Percentiles rank a stretch among this genome's conserved stretches.
phyloP scores from a whole-genome alignment of 2,797 vertebrate genomes.

The Acrossocheilus fasciatus region DNA sequence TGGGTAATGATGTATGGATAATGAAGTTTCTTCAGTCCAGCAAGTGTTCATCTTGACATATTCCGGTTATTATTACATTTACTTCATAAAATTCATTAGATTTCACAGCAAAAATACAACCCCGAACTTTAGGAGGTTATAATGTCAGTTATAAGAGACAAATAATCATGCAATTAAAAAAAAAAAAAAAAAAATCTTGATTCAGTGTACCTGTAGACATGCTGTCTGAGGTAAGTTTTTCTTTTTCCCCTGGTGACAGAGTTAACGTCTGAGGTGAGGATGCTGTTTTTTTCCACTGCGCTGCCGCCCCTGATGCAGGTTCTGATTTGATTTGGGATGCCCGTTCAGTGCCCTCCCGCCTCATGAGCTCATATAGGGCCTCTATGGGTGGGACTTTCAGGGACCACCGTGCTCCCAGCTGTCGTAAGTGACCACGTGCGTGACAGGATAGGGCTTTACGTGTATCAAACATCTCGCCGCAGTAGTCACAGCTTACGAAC shows the following conservation, averaged over 20 bases:
- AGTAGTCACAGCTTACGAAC: conserved; percentile 89
- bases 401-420: conserved; percentile 88
- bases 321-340: conserved; percentile 78
- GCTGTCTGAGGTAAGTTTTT: conserved; percentile 79
- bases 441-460: conserved; percentile 94
- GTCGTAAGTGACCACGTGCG: conserved; percentile 88
- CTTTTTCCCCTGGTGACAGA: conserved; percentile 81
- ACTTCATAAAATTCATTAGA: background rate
- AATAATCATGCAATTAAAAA: background rate
- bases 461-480: conserved; percentile 91
- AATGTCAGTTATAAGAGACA: background rate
- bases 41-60: background rate
- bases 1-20: background rate
- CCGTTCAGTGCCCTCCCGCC: conserved; percentile 76
- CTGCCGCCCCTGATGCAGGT: background rate
- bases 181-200: background rate
- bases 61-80: background rate
- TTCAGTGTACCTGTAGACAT: conserved; percentile 48
- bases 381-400: conserved; percentile 88
- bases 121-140: background rate
- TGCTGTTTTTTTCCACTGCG: conserved; percentile 37
- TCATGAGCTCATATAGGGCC: conserved; percentile 82
- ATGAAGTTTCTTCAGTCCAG: background rate
- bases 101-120: background rate
- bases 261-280: conserved; percentile 60